A percentile compares a stretch with the other conserved stretches of the same genome.
Evolutionary conservation across 2,113 vertebrate species (phyloP).

Genomic region (Atlantisia rogersi): DNA sequence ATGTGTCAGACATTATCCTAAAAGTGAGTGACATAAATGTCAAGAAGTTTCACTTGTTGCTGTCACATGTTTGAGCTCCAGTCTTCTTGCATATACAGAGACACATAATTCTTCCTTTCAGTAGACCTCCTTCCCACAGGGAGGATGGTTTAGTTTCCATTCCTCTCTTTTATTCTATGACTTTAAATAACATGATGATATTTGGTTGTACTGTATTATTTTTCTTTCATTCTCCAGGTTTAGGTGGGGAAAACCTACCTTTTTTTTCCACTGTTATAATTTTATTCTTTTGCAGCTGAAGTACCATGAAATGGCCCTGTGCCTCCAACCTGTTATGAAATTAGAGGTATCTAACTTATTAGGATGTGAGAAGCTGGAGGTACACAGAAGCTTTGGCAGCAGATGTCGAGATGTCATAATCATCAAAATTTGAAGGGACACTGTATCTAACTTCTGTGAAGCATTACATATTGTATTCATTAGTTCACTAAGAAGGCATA

Average conservation of each 20-base stretch:
- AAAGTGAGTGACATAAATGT: background rate
- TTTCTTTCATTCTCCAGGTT: background rate
- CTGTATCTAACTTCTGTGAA: background rate
- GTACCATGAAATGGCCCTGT: background rate
- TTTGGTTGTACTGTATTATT: background rate
- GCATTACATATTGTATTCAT: background rate
- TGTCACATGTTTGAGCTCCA: background rate
- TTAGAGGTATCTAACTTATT: background rate
- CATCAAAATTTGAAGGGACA: background rate
- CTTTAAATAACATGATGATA: background rate
- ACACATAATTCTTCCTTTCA: background rate
- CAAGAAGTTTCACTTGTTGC: background rate
- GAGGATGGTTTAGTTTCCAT: background rate
- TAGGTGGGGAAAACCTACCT: background rate
- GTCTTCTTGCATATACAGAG: background rate
- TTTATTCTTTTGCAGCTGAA: background rate
- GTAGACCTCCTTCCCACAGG: background rate
- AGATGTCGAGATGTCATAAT: background rate
- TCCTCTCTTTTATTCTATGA: background rate
- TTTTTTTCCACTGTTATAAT: background rate
- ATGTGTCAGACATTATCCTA: background rate
- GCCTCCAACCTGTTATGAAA: background rate
- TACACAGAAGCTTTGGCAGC: background rate
- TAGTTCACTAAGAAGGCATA: background rate
- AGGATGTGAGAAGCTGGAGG: background rate